Evolutionary conservation across 2,888 invertebrate genomes (phyloP), one percentile per base, ranked within the genome.

Genomic region (Ophion costatus): DNA sequence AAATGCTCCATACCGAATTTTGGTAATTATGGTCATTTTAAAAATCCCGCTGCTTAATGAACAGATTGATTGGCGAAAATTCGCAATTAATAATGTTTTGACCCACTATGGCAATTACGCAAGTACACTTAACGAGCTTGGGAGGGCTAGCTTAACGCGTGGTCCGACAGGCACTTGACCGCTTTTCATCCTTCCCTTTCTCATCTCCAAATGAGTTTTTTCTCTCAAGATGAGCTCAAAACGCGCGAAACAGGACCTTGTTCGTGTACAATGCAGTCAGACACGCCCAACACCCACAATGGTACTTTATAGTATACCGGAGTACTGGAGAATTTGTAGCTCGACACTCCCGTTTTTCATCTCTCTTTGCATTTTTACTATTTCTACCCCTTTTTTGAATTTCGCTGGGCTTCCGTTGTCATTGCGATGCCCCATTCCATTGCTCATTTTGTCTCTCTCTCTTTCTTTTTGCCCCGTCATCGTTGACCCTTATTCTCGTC

Each of bases 401-500:
- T 84, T 67, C 84, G 73, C 80, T 67, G 74, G 69, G 56, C 78
- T 63, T 57, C 63, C 77, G 67, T 71, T 64, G 82, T 81, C 80
- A 67, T 69, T 71, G 45, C 73, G 64, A 77, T 77, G 56, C 73
- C 76, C 42, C 73, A 51, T 73, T 69, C 84, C 81, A 84, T 69
- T 73, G 67, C 69, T 80, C 81, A 81, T 69, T 73, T 67, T 51
- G 69, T 77, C 56, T 66, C 66, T 51, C 76, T 29, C 51, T 42
- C 61, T 45, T 63, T 73, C 57, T 61, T 4, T 45, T 17, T 51
- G 0, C 51, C 5, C 11, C 51, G 14, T 51, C 51, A 17, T 11
- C 78, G 59, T 45, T 79, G 78, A 82, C 75, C 78, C 78, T 81
- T 78, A 84, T 82, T 80, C 80, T 63, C 74, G 33, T 66, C 57